phyloP scores from a whole-genome alignment of 2,888 invertebrate species.

The Epinotia bilunana region DNA sequence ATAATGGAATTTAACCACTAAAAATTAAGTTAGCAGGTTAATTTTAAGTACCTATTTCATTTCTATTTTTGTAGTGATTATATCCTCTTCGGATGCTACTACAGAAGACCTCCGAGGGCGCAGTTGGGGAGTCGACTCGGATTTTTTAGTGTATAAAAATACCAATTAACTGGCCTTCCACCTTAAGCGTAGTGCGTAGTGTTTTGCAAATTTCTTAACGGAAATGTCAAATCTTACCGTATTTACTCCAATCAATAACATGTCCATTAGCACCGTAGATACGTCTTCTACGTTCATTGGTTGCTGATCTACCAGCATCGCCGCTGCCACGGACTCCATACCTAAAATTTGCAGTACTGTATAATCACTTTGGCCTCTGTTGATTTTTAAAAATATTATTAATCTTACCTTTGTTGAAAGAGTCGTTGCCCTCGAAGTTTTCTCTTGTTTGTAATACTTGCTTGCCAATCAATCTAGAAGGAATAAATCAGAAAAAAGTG shows the following conservation, averaged over 20 bases:
- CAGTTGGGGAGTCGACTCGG: no score
- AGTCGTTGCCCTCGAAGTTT: constrained; percentile 60
- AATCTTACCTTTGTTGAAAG: constrained; percentile 39
- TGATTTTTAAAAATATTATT: neutral
- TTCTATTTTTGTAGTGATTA: no score
- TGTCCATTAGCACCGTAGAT: constrained; percentile 86
- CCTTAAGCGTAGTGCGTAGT: no score
- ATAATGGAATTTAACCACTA: no score
- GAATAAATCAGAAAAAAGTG: neutral
- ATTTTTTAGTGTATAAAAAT: no score
- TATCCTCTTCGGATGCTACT: no score
- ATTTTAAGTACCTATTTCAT: no score
- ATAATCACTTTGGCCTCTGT: constrained; percentile 36
- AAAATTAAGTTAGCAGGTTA: no score
- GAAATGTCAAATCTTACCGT: constrained; percentile 70
- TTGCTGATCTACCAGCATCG: constrained; percentile 82
- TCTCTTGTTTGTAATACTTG: constrained; percentile 81
- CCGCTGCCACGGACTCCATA: constrained; percentile 76
- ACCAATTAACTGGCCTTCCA: no score
- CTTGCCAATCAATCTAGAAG: constrained; percentile 84
- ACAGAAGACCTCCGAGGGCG: no score
- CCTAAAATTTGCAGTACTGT: constrained; percentile 58
- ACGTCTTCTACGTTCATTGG: constrained; percentile 85
- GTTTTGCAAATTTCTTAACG: no score
- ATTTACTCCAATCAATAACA: constrained; percentile 87